Evolutionary conservation across 2,888 invertebrate genomes (phyloP).

Genomic region (Hoplodrina ambigua): DNA sequence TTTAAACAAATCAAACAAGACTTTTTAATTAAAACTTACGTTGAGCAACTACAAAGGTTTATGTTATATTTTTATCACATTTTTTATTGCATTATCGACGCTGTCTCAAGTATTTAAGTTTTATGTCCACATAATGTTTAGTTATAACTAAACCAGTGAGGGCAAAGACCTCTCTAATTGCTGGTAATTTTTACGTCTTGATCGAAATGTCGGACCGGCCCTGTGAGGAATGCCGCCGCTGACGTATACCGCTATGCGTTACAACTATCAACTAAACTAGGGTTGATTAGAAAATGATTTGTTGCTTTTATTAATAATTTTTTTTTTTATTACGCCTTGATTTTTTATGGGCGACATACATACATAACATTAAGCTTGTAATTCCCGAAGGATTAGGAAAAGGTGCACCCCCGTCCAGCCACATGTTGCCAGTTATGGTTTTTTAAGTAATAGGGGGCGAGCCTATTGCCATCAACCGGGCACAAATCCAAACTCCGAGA

Average conservation of each 20-base stretch:
- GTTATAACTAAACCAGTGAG: slow-evolving; percentile 60
- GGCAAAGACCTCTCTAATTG: slow-evolving; percentile 80
- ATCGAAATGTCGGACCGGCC: slow-evolving; percentile 72
- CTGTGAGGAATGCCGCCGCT: slow-evolving; percentile 68
- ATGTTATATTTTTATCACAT: slow-evolving; percentile 48
- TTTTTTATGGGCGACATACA: too few species aligned
- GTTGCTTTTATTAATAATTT: not conserved
- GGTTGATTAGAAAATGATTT: slow-evolving; percentile 37
- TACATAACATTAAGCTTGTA: too few species aligned
- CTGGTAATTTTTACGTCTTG: slow-evolving; percentile 82
- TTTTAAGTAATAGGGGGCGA: too few species aligned
- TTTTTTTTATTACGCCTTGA: not conserved
- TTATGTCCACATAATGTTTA: slow-evolving; percentile 41
- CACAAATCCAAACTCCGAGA: too few species aligned
- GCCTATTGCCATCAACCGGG: too few species aligned
- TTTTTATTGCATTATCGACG: slow-evolving; percentile 51
- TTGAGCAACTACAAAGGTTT: slow-evolving; percentile 34
- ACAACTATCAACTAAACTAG: slow-evolving; percentile 15
- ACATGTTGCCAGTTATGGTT: too few species aligned
- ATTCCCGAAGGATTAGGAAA: too few species aligned
- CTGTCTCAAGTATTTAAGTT: slow-evolving; percentile 44
- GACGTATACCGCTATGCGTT: slow-evolving; percentile 39
- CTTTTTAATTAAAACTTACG: slow-evolving; percentile 43
- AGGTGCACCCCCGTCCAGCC: too few species aligned
- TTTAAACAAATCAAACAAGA: slow-evolving; percentile 29